These are phyloP conservation scores for Iphiclides podalirius DNA, from an alignment of 2,888 invertebrate genomes.

Conservation along the genomic window DNA sequence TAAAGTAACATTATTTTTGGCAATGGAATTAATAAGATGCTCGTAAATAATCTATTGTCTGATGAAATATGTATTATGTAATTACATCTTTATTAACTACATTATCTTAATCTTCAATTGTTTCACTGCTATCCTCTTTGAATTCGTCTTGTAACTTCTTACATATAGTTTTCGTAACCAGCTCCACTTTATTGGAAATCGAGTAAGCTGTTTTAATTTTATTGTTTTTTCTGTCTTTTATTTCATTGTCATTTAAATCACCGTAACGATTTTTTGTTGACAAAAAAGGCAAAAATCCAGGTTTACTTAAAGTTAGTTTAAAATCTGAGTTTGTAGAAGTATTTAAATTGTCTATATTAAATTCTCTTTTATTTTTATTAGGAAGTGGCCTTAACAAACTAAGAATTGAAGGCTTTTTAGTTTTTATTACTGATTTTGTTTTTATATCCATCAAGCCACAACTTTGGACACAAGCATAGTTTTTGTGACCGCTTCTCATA, in stretches of 20 bases:
- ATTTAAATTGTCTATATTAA: constrained; percentile 25
- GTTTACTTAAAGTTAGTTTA: too few species aligned
- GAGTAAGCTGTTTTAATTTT: not conserved
- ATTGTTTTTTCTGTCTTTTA: not conserved
- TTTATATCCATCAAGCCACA: constrained; percentile 44
- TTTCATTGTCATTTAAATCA: not conserved
- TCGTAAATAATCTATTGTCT: too few species aligned
- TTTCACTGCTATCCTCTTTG: constrained; percentile 9
- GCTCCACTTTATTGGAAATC: not conserved
- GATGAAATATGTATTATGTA: too few species aligned
- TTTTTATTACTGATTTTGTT: constrained; percentile 34
- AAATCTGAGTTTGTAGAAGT: not conserved
- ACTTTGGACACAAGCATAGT: constrained; percentile 46
- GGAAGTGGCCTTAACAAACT: constrained; percentile 27
- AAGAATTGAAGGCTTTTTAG: constrained; percentile 36
- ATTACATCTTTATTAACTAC: too few species aligned
- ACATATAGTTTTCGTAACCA: constrained; percentile 13
- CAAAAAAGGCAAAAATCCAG: constrained; percentile 1
- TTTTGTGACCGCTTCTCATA: constrained; percentile 46
- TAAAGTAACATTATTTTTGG: too few species aligned
- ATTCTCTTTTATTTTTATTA: constrained; percentile 33
- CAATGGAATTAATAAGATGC: too few species aligned
- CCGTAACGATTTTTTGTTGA: not conserved
- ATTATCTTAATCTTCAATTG: not conserved
- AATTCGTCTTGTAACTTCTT: constrained; percentile 15